These are phyloP conservation scores for Hemithea aestivaria DNA, from an alignment of 2,888 invertebrate species.

Conservation along the genomic window DNA sequence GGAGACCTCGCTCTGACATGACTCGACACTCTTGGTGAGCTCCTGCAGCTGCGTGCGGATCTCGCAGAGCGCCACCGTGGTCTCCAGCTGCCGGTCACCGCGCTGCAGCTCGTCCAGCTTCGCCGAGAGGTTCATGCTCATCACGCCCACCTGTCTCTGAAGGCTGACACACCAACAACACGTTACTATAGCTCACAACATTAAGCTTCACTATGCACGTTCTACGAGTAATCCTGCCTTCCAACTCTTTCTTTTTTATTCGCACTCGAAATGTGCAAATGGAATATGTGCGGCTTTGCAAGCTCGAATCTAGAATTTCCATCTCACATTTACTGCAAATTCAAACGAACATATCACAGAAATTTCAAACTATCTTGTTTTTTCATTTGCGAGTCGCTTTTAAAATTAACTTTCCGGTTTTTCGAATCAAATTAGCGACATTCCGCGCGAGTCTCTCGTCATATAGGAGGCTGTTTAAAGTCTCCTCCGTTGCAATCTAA, in stretches of 20 bases:
- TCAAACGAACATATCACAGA: constrained; percentile 15
- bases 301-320: constrained; percentile 17
- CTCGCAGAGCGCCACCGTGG: constrained; percentile 95
- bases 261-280: constrained; percentile 11
- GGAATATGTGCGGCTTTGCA: constrained; percentile 13
- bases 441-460: too few relatives aligned
- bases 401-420: too few relatives aligned
- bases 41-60: constrained; percentile 95
- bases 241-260: constrained; percentile 5
- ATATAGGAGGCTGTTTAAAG: too few relatives aligned
- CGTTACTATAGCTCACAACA: too few relatives aligned
- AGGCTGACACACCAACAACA: constrained; percentile 81
- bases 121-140: constrained; percentile 97
- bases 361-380: constrained; percentile 1
- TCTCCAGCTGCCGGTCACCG: constrained; percentile 93
- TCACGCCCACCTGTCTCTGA: constrained; percentile 98
- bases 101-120: constrained; percentile 96
- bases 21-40: constrained; percentile 95
- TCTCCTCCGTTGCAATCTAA: too few relatives aligned
- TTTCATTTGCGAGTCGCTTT: constrained; percentile 1
- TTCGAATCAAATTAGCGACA: too few relatives aligned
- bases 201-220: too few relatives aligned
- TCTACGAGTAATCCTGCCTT: too few relatives aligned
- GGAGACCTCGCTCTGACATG: constrained; percentile 95
- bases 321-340: too few relatives aligned